Conservation (phyloP, 2,113 vertebrate species). For the Lepus timidus region DNA sequence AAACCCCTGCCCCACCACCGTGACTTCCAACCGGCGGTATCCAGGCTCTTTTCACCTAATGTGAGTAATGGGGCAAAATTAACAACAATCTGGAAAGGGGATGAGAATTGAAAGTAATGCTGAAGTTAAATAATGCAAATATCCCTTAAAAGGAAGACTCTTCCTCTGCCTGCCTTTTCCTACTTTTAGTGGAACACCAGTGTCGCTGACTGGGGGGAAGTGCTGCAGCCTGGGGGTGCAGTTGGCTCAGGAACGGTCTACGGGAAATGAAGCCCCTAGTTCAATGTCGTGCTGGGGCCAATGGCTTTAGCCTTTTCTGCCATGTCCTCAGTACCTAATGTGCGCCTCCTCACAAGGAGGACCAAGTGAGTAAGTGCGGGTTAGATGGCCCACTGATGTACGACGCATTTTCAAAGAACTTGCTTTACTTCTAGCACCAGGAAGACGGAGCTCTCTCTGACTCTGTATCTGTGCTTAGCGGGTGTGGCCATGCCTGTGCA, state of each 20-base stretch:
- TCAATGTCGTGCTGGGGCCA: background rate
- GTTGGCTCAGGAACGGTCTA: background rate
- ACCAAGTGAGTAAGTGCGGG: background rate
- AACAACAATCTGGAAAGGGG: background rate
- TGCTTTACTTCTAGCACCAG: background rate
- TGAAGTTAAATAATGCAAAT: background rate
- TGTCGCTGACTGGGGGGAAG: background rate
- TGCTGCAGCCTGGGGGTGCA: background rate
- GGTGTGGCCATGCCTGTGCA: background rate
- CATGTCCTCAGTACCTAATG: background rate
- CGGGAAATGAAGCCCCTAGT: background rate
- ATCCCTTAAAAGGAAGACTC: background rate
- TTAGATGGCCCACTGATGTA: background rate
- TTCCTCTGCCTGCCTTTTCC: background rate
- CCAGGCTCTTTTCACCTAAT: background rate
- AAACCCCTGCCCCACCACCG: background rate
- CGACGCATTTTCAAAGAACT: background rate
- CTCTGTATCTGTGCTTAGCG: background rate
- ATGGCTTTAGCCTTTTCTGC: background rate
- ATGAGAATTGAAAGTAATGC: background rate
- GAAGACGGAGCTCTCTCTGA: background rate
- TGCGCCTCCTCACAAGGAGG: background rate
- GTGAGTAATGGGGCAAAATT: background rate
- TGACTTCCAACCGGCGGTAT: background rate
- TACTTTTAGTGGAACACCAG: background rate